Evolutionary conservation across 1,140 invertebrate genomes (phyloP), one percentile per base, ranked within the genome.

Genomic region (Diabrotica undecimpunctata): DNA sequence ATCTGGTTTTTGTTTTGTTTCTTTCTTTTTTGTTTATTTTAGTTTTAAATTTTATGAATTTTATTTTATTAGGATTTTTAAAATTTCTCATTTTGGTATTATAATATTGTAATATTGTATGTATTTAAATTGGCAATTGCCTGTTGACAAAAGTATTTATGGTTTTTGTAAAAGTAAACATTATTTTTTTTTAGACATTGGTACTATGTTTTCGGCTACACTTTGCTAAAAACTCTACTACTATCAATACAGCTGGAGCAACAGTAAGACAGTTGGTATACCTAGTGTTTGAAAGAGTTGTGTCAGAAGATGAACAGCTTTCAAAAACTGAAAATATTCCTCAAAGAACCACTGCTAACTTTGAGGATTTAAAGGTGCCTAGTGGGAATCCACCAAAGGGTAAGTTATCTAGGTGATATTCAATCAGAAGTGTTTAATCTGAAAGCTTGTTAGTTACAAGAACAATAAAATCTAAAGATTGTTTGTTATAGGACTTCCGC

Each of bases 221-320:
- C 79, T 95, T 96, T 75, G 89, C 93, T 7, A 94, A 97, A 83
- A 91, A 98, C 83, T 87, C 90, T 25, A 95, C 92, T 62, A 96
- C 95, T 52, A 94, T 95, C 37, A 98, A 98, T 78, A 97, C 96
- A 53, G 96, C 97, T 5, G 95, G 95, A 36, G 97, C 97, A 9
- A 98, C 96, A 35, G 94, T 99, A 5, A 83, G 97, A 54, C 97
- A 99, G 78, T 81, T 99, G 53, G 95, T 98, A n/a, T 94, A 94
- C 52, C 82, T 95, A 53, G 95, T 99, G 0, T 99, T 98, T 84
- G 97, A 99, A 79, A 82, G 97, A 63, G 95, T 97, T 11, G 84
- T 95, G 51, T 83, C 85, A 39, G 90, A 92, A 74, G 86, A 89
- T 76, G 84, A 89, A 61, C 80, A 83, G 74, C 76, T 75, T 71